phyloP scores from a whole-genome alignment of 2,797 vertebrate genomes.

The Rachycentron canadum region DNA sequence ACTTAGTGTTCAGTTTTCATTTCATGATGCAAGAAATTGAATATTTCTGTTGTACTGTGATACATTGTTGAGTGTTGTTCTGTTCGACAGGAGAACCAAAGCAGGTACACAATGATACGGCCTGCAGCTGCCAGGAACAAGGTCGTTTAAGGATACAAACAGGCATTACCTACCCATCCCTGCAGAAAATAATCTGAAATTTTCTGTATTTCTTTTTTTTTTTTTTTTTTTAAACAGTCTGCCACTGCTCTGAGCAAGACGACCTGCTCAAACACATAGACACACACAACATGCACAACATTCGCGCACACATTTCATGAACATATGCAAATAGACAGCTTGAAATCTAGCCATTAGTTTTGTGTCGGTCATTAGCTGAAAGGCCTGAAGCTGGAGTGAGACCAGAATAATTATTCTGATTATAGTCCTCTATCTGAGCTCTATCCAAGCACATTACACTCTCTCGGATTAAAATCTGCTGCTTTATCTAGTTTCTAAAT shows the following conservation, averaged over 20 bases:
- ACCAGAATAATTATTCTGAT: slow-evolving; percentile 79
- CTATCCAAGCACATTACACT: slow-evolving; percentile 68
- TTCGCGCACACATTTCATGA: slow-evolving; percentile 8
- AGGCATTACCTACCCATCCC: slow-evolving; percentile 14
- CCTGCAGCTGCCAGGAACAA: slow-evolving; percentile 25
- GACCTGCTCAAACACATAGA: not conserved
- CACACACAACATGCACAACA: not conserved
- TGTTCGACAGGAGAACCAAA: slow-evolving; percentile 11
- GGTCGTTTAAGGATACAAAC: slow-evolving; percentile 39
- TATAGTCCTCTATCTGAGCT: slow-evolving; percentile 65
- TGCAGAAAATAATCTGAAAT: slow-evolving; percentile 28
- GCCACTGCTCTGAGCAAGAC: slow-evolving; percentile 8
- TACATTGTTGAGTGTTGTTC: not conserved
- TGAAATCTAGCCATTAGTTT: slow-evolving; percentile 57
- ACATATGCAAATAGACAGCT: slow-evolving; percentile 42
- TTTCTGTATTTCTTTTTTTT: too few species aligned
- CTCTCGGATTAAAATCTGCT: slow-evolving; percentile 70
- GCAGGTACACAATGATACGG: slow-evolving; percentile 1
- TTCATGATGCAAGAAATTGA: slow-evolving; percentile 13
- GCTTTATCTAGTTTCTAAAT: slow-evolving; percentile 58
- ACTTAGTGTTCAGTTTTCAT: slow-evolving; percentile 23
- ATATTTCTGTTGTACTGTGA: slow-evolving; percentile 18
- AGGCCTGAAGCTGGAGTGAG: slow-evolving; percentile 70
- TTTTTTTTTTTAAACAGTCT: slow-evolving; percentile 2
- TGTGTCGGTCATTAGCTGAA: slow-evolving; percentile 73